Evolutionary conservation across 2,113 vertebrate species (phyloP).

Genomic region (Narcine bancroftii): DNA sequence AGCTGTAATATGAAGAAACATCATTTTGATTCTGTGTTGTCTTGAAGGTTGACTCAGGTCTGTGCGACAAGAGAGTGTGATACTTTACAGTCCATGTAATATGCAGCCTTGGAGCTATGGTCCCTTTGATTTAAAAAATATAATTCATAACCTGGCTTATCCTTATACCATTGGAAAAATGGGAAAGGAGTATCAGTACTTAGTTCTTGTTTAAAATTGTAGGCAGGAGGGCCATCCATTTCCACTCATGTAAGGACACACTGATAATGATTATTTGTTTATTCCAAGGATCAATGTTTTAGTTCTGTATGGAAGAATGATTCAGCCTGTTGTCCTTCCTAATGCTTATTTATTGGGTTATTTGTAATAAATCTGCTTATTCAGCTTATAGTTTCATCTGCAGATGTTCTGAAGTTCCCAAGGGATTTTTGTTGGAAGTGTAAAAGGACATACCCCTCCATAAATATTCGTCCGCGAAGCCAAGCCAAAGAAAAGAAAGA

Average conservation of each 20-base stretch:
- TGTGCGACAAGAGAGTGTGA: too few species aligned
- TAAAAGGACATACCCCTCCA: not conserved
- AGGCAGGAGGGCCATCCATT: not conserved
- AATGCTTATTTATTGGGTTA: not conserved
- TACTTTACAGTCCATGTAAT: not conserved
- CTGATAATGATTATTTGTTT: not conserved
- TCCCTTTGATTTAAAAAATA: not conserved
- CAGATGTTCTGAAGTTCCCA: not conserved
- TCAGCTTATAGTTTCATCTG: not conserved
- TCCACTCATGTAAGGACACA: not conserved
- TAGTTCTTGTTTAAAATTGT: not conserved
- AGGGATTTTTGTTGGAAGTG: not conserved
- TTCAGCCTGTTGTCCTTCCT: not conserved
- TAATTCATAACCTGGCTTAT: not conserved
- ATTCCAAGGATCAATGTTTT: not conserved
- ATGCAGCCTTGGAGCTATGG: not conserved
- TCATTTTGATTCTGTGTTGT: not conserved
- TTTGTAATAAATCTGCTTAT: constrained; percentile 7
- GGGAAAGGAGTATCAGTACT: not conserved
- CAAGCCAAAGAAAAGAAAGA: too few species aligned
- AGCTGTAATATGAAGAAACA: not conserved
- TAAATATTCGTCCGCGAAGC: too few species aligned
- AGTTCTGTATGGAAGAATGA: not conserved
- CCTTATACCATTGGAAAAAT: not conserved
- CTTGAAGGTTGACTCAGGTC: not conserved